Conservation (phyloP, 2,113 vertebrate genomes). For the Nothobranchius furzeri region DNA sequence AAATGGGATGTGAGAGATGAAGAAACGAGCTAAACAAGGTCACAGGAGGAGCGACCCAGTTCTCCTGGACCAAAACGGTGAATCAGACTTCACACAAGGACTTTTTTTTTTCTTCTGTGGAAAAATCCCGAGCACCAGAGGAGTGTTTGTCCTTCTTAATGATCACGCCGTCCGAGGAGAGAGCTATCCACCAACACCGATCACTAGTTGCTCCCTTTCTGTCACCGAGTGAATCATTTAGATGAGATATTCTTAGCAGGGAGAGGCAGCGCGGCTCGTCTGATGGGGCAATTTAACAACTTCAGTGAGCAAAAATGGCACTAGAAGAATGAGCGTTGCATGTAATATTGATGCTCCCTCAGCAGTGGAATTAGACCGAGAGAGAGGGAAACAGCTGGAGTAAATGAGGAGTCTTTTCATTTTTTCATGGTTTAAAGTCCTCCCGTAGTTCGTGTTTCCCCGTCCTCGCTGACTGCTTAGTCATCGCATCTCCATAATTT, state of each 20-base stretch:
- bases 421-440: slow-evolving; percentile 35
- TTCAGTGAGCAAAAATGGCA: slow-evolving; percentile 17
- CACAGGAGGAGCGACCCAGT: slow-evolving; percentile 15
- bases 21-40: slow-evolving; percentile 31
- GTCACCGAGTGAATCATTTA: slow-evolving; percentile 49
- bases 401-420: not conserved
- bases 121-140: slow-evolving; percentile 33
- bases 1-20: not conserved
- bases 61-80: slow-evolving; percentile 14
- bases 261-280: slow-evolving; percentile 13
- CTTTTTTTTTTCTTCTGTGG: slow-evolving; percentile 27
- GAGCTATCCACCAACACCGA: slow-evolving; percentile 33
- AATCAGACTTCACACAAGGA: slow-evolving; percentile 40
- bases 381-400: not conserved
- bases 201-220: slow-evolving; percentile 34
- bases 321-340: slow-evolving; percentile 22
- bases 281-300: slow-evolving; percentile 36
- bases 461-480: slow-evolving; percentile 11
- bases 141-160: slow-evolving; percentile 62
- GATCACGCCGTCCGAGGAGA: slow-evolving; percentile 61
- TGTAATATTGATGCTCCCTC: slow-evolving; percentile 34
- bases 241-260: slow-evolving; percentile 49
- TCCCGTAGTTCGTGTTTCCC: slow-evolving; percentile 13
- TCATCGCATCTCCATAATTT: slow-evolving; percentile 53
- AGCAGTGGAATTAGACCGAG: slow-evolving; percentile 6